phyloP scores from a whole-genome alignment of 2,797 vertebrate species.

The Graptemys geographica region DNA sequence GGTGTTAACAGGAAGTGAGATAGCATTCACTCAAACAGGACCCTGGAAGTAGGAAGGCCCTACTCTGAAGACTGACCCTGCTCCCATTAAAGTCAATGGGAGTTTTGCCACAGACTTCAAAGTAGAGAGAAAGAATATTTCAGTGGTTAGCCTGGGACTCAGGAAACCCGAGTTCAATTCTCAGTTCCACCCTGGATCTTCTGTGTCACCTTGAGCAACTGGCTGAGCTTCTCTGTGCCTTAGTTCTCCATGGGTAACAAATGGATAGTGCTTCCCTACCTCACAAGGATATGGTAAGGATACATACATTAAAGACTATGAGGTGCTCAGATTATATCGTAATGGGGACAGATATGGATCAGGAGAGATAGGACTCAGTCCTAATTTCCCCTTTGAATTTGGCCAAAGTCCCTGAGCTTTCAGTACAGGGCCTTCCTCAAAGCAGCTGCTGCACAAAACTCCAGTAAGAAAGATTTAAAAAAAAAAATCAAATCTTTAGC shows the following conservation, averaged over 20 bases:
- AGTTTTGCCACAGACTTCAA: not conserved
- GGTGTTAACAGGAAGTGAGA: not conserved
- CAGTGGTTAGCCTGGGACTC: not conserved
- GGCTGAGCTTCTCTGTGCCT: not conserved
- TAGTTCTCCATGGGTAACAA: not conserved
- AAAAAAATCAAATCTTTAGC: too few species aligned
- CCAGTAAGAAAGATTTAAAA: rapidly evolving
- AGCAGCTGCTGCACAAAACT: rapidly evolving
- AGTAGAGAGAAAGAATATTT: not conserved
- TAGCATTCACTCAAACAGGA: too few species aligned
- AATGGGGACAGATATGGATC: not conserved
- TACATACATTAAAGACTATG: not conserved
- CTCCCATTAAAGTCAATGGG: not conserved
- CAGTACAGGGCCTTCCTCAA: not conserved
- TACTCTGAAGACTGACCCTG: rapidly evolving
- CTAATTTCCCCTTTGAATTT: not conserved
- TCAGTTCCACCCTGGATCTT: not conserved
- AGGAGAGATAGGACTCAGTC: not conserved
- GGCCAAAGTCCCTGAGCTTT: not conserved
- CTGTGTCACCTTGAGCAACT: not conserved
- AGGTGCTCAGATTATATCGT: not conserved
- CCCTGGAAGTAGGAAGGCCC: not conserved
- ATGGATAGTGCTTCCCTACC: not conserved
- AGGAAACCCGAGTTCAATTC: not conserved
- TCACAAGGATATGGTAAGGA: not conserved